Evolutionary conservation across 2,888 invertebrate species (phyloP), one percentile per base, ranked within the genome.

Genomic region (Cerastoderma edule): DNA sequence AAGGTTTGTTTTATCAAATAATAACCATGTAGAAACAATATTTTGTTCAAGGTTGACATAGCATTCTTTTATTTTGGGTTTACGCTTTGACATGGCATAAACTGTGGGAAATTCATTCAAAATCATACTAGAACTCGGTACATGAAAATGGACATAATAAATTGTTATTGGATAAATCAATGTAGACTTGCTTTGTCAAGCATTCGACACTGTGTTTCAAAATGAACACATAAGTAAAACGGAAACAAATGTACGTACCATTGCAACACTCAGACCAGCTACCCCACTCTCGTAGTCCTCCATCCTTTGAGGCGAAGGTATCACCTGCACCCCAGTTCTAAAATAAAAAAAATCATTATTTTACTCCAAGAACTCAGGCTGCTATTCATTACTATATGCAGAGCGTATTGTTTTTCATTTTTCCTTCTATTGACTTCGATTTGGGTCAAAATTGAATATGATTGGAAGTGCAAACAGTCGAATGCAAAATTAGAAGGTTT

Each of bases 301-400:
- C 71, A 63, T 71, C 30, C 19, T 24, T 28, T 30, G 48, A 33
- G 0, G 28, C 44, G 6, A 71, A 24, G 2, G 28, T 44, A 10
- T 54, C 54, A 22, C 71, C 71, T 4, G 71, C 71, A 28, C 71
- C 71, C 65, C 64, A 71, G 27, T 64, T 64, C 71, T 71, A 50
- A 16, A 28, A n/a, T 8, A 69, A 22, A 2, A 22, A 8, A 13
- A 5, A 27, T n/a, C n/a, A 33, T n/a, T 3, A 35, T 2, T n/a
- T 8, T 39, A 39, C 10, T 8, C 16, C 24, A 10, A 16, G 39
- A 8, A 39, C 16, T 39, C 8, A 39, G 39, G 16, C 8, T 8
- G 39, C 39, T 16, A 8, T 39, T 39, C 10, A 10, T 39, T 39
- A 16, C 39, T 39, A 10, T 39, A 39, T 8, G 8, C 10, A 39